Base-by-base conservation (phyloP, 2,888 invertebrate species). In the Caenorhabditis panamensis region DNA sequence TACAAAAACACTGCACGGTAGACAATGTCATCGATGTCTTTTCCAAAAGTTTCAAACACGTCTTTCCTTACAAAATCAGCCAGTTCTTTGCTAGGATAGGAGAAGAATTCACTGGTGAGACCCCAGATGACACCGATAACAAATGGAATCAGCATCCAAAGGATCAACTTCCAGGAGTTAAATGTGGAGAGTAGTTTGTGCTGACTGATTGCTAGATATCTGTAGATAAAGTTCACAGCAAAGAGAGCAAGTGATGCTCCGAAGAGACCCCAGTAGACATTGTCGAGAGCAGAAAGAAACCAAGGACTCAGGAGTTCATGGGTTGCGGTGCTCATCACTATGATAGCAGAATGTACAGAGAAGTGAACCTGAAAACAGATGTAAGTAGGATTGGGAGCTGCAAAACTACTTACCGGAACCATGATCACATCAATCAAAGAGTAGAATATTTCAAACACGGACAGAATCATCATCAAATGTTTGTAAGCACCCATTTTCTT, bases 11-110 rank as follows among this genome's bases (percentile, higher is more conserved):
- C 53, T 37, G 62, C 68, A 4, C 62, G 49, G 28, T 36, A 68
- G 6, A 37, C 47, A n/a, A 47, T 49, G 3, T 76, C 56, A 28
- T 76, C 76, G 11, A 76, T 76, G 20, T 47, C 13, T 13, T 62
- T 37, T 41, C 54, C 31, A 20, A 68, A 76, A 2, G 20, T 37
- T 22, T 22, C 28, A 4, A 41, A 26, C 1, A 76, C 36, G 2
- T 13, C 36, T 44, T 22, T 44, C 28, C 76, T 51, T 31, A 63
- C 24, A n/a, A 56, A 68, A 18, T 76, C 76, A 6, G 47, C 56
- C 13, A 54, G 20, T 49, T 63, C 54, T 44, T 44, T n/a, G 5
- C 22, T 62, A 6, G 76, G 58, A 8, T 26, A 28, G 31, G 49
- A 62, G 9, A 76, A 28, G 56, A 49, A 41, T 6, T 11, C 13